Conservation (phyloP, 2,113 vertebrate genomes). For the Gulo gulo region DNA sequence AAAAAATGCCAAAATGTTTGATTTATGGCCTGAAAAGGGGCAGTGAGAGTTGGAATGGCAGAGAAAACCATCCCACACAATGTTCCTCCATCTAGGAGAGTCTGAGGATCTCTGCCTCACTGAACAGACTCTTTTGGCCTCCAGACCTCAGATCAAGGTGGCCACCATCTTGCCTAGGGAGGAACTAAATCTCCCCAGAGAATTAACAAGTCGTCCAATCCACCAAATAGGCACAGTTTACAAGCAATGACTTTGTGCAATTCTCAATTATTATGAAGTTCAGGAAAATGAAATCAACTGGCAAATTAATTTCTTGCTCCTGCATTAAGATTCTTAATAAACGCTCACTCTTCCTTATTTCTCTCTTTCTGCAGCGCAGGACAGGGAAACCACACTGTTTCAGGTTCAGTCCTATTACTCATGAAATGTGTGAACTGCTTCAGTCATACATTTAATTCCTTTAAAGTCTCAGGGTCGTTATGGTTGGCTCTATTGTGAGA, state of each 20-base stretch:
- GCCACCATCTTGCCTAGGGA: accelerated
- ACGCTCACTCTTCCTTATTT: neutral
- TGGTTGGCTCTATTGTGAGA: neutral
- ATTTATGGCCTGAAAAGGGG: neutral
- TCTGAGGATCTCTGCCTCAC: neutral
- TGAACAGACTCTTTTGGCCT: neutral
- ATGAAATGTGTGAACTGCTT: neutral
- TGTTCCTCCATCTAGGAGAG: accelerated
- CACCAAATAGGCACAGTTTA: neutral
- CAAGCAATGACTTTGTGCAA: neutral
- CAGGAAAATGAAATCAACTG: neutral
- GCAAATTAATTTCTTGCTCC: neutral
- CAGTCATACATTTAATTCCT: neutral
- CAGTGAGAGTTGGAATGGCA: neutral
- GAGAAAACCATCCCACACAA: accelerated
- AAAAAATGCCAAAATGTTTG: neutral
- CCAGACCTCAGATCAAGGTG: too few species aligned
- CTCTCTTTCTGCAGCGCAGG: neutral
- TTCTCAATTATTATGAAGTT: neutral
- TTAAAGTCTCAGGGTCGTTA: neutral
- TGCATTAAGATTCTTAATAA: neutral
- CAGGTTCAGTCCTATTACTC: neutral
- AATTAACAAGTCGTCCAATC: too few species aligned
- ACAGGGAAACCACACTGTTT: accelerated
- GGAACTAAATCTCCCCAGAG: neutral